Percentiles rank a stretch among this genome's conserved stretches.
phyloP scores from a whole-genome alignment of 2,888 invertebrate genomes.

The Sturmia bella region DNA sequence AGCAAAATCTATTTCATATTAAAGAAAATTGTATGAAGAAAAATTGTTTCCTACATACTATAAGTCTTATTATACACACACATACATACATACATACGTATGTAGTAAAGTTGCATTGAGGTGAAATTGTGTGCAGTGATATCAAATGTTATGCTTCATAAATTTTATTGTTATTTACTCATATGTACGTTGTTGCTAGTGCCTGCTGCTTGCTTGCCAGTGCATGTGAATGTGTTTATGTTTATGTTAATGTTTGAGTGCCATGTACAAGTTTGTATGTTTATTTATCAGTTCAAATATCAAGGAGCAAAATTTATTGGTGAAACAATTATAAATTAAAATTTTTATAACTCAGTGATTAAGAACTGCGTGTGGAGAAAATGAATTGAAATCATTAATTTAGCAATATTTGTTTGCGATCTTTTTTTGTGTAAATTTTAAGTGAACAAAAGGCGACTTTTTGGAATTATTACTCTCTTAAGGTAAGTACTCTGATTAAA shows the following conservation, averaged over 20 bases:
- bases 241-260: not conserved
- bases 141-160: conserved; percentile 62
- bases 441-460: no score
- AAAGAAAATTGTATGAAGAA: no score
- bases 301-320: conserved; percentile 35
- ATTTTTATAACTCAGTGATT: conserved; percentile 35
- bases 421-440: no score
- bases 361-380: conserved; percentile 12
- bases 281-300: conserved; percentile 14
- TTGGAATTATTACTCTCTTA: no score
- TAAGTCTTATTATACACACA: conserved; percentile 9
- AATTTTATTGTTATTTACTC: conserved; percentile 62
- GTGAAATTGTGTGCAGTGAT: conserved; percentile 64
- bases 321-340: conserved; percentile 39
- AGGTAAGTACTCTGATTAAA: no score
- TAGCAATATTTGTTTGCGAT: no score
- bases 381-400: no score
- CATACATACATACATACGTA: no score
- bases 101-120: conserved; percentile 40
- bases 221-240: not conserved
- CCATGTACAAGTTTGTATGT: conserved; percentile 5
- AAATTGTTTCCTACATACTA: not conserved
- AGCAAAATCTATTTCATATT: not conserved
- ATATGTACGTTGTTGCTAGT: not conserved
- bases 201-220: not conserved